Percentiles rank a stretch among this genome's conserved stretches.
Evolutionary conservation across 2,113 vertebrate genomes (phyloP).

Genomic region (Macquaria australasica): DNA sequence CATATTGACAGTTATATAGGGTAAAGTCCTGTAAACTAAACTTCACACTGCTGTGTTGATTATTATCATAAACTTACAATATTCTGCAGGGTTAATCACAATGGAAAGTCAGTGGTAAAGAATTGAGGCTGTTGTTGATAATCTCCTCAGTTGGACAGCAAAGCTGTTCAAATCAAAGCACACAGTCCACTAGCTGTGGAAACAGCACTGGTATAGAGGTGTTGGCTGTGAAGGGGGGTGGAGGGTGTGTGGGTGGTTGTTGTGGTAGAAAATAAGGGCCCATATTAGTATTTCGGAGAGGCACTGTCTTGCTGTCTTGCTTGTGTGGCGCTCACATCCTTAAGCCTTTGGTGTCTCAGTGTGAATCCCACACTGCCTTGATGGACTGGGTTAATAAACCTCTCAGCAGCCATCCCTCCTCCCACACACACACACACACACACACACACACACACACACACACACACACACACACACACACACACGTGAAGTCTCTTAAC

Average conservation of each 20-base stretch:
- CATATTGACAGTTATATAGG: conserved; percentile 41
- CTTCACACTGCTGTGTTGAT: conserved; percentile 12
- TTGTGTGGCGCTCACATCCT: conserved; percentile 82
- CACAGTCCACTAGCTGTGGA: conserved; percentile 50
- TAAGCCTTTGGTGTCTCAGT: conserved; percentile 84
- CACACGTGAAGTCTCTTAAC: conserved; percentile 54
- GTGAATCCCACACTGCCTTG: conserved; percentile 83
- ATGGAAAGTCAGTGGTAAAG: conserved; percentile 24
- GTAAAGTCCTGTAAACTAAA: conserved; percentile 11
- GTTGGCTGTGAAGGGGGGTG: conserved; percentile 24
- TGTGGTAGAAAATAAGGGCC: conserved; percentile 81
- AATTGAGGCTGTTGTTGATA: conserved; percentile 2
- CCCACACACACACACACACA: conserved; percentile 60
- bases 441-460: conserved; percentile 70
- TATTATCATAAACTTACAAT: conserved; percentile 35
- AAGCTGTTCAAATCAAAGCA: conserved; percentile 61
- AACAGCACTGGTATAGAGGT: conserved; percentile 48
- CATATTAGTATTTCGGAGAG: conserved; percentile 84
- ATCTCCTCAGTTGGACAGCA: conserved; percentile 49
- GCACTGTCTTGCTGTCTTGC: conserved; percentile 77
- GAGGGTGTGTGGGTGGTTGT: conserved; percentile 41
- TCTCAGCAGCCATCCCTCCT: conserved; percentile 65
- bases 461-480: conserved; percentile 56
- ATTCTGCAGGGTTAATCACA: conserved; percentile 24
- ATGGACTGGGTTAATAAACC: conserved; percentile 87